These are phyloP conservation scores for Acromyrmex echinatior DNA, from an alignment of 1,140 invertebrate species.

Conservation along the genomic window DNA sequence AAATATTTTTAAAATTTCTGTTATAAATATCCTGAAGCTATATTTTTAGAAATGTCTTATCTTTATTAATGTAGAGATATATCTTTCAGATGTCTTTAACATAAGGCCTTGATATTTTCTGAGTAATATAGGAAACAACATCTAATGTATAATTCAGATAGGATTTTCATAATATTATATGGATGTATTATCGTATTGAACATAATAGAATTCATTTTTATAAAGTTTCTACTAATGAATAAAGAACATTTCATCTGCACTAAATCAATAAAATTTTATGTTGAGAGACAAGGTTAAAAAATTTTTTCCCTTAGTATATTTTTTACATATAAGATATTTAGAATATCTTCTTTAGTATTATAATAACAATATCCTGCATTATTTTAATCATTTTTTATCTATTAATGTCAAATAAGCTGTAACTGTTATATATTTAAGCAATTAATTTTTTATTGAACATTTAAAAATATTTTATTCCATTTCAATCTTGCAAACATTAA, in stretches of 20 bases:
- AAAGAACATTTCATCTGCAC: background rate
- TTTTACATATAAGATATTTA: slow-evolving; percentile 14
- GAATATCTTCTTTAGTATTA: slow-evolving; percentile 4
- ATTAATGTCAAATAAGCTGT: background rate
- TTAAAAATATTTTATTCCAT: slow-evolving; percentile 20
- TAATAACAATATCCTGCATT: background rate
- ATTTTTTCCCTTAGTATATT: background rate
- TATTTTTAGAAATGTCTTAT: no score
- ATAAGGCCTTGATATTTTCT: no score
- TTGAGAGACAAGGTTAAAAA: background rate
- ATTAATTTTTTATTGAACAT: background rate
- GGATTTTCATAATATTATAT: slow-evolving; percentile 26
- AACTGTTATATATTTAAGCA: background rate
- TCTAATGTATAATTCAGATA: slow-evolving; percentile 20
- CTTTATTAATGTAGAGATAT: no score
- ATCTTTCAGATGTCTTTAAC: no score
- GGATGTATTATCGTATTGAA: slow-evolving; percentile 4
- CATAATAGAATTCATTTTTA: background rate
- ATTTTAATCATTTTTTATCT: slow-evolving; percentile 23
- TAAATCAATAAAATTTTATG: slow-evolving; percentile 17
- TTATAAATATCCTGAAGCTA: no score
- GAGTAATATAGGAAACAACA: slow-evolving; percentile 2
- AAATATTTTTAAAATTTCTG: no score
- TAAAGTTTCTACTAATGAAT: slow-evolving; percentile 26
- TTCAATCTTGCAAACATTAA: background rate